These are phyloP conservation scores for Pristionchus mayeri DNA, from an alignment of 2,888 invertebrate genomes.

Conservation along the genomic window DNA sequence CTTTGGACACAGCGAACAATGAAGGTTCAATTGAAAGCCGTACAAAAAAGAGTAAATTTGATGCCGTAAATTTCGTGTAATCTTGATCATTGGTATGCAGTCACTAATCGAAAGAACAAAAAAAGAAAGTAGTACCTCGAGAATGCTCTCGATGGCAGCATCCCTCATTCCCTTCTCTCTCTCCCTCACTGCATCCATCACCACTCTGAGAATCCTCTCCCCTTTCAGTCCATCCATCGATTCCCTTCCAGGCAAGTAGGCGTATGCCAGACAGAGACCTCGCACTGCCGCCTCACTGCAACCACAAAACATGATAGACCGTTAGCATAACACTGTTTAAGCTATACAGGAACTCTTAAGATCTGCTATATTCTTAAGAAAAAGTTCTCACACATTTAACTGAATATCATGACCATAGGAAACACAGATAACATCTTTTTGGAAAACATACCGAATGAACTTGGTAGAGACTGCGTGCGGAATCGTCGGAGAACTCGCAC, in stretches of 20 bases:
- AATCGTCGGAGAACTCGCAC: slow-evolving; percentile 13
- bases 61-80: too few species aligned
- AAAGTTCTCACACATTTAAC: too few species aligned
- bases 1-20: too few species aligned
- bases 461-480: slow-evolving; percentile 19
- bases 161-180: not conserved
- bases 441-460: slow-evolving; percentile 2
- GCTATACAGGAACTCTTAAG: too few species aligned
- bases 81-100: too few species aligned
- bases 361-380: too few species aligned
- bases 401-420: too few species aligned
- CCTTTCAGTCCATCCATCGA: not conserved
- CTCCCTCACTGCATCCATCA: not conserved
- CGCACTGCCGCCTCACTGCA: not conserved
- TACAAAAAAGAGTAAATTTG: too few species aligned
- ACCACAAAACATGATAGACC: not conserved
- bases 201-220: not conserved
- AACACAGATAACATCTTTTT: too few species aligned
- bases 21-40: too few species aligned
- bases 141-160: not conserved
- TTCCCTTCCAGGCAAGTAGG: not conserved
- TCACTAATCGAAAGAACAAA: not conserved
- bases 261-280: slow-evolving; percentile 1
- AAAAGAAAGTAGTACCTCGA: slow-evolving; percentile 11
- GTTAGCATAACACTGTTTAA: too few species aligned